phyloP scores from a whole-genome alignment of 2,797 vertebrate species.

The Lepidocolaptes lacrymiger region DNA sequence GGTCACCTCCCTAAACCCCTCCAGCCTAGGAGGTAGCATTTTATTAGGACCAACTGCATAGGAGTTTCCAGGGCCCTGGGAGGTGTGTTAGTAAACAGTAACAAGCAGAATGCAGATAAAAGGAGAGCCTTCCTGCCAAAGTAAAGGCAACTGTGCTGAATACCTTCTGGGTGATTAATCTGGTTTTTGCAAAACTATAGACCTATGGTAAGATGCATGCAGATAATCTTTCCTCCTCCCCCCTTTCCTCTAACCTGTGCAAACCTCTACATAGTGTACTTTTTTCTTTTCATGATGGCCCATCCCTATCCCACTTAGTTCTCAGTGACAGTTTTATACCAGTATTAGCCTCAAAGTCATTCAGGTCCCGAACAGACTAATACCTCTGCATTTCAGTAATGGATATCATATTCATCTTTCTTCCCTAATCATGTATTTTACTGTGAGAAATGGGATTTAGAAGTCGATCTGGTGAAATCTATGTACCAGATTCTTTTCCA shows the following conservation, averaged over 20 bases:
- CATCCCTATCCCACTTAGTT: not conserved
- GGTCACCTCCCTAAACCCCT: not conserved
- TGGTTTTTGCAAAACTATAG: not conserved
- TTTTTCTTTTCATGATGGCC: not conserved
- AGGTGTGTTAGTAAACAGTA: not conserved
- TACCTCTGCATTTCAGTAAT: not conserved
- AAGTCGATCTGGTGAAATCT: not conserved
- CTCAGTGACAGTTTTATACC: not conserved
- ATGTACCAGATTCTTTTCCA: not conserved
- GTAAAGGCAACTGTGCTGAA: not conserved
- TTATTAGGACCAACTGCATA: not conserved
- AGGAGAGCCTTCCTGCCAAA: not conserved
- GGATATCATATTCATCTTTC: not conserved
- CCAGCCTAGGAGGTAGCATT: not conserved
- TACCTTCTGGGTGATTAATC: not conserved
- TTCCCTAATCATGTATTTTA: not conserved
- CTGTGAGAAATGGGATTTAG: not conserved
- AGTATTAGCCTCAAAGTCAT: not conserved
- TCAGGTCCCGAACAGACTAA: not conserved
- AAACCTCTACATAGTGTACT: not conserved
- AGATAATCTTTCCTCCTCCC: not conserved
- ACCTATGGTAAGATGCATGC: not conserved
- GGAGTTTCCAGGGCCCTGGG: not conserved
- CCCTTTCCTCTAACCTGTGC: not conserved
- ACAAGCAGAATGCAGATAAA: not conserved